phyloP scores from a whole-genome alignment of 92 coral and sea anemone species.

The Meandrina meandrites region DNA sequence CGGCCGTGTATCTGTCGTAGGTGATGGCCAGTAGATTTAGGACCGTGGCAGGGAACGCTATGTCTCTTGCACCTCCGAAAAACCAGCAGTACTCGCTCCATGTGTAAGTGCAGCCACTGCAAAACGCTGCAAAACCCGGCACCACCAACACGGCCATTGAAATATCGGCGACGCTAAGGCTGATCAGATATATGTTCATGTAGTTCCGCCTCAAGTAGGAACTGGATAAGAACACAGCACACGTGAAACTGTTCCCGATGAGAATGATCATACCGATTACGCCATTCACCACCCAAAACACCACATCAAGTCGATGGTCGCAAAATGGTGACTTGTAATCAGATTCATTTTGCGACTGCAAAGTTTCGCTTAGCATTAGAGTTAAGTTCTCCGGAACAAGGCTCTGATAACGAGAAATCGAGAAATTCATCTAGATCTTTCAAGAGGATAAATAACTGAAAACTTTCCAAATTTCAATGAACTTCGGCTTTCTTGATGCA shows the following conservation, averaged over 20 bases:
- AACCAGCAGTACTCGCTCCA: constrained; percentile 52
- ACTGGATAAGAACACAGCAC: constrained; percentile 61
- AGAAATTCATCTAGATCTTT: neutral
- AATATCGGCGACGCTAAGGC: constrained; percentile 62
- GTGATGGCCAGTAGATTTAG: constrained; percentile 71
- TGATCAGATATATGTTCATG: constrained; percentile 69
- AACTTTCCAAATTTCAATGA: neutral
- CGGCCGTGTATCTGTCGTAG: constrained; percentile 68
- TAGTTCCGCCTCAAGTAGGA: constrained; percentile 53
- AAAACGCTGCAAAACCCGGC: constrained; percentile 73
- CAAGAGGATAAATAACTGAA: neutral
- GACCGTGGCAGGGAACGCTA: constrained; percentile 57
- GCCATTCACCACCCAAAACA: constrained; percentile 72
- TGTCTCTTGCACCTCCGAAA: constrained; percentile 64
- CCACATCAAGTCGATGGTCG: constrained; percentile 24
- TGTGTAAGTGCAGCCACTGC: constrained; percentile 57
- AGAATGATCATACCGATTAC: constrained; percentile 52
- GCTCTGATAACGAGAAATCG: neutral
- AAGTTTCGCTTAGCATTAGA: neutral
- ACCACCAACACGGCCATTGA: constrained; percentile 56
- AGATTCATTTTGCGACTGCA: neutral
- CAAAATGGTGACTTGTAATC: neutral
- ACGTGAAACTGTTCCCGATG: constrained; percentile 60
- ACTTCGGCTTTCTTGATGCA: neutral
- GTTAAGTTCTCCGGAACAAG: neutral